Evolutionary conservation across 2,797 vertebrate species (phyloP).

Genomic region (Melanitta fusca): DNA sequence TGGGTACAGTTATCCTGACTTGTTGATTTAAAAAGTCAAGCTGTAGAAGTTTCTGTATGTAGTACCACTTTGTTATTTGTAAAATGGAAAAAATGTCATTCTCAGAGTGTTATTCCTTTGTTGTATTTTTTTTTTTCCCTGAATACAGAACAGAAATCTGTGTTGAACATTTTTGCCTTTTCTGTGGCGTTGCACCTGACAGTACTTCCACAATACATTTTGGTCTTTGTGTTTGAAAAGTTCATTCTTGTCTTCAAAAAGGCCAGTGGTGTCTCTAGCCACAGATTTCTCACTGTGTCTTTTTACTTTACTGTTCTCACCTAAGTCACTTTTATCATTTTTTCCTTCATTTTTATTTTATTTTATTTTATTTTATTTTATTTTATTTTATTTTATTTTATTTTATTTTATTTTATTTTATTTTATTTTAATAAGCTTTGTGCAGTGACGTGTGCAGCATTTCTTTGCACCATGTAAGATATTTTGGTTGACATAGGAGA

Average conservation of each 20-base stretch:
- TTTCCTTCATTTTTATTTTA: neutral
- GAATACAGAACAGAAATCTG: neutral
- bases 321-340: neutral
- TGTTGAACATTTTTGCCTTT: slow-evolving; percentile 11
- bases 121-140: neutral
- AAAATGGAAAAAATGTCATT: neutral
- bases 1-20: neutral
- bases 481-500: neutral
- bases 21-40: neutral
- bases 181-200: neutral
- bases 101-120: neutral
- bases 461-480: neutral
- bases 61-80: neutral
- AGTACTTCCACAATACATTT: neutral
- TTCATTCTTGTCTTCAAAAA: neutral
- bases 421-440: neutral
- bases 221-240: slow-evolving; percentile 9
- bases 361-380: neutral
- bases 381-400: neutral
- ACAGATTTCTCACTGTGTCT: neutral
- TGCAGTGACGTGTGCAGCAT: neutral
- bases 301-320: neutral
- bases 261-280: neutral
- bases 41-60: neutral
- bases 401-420: neutral